Evolutionary conservation across 1,140 invertebrate species (phyloP).

Genomic region (Cyclina sinensis): DNA sequence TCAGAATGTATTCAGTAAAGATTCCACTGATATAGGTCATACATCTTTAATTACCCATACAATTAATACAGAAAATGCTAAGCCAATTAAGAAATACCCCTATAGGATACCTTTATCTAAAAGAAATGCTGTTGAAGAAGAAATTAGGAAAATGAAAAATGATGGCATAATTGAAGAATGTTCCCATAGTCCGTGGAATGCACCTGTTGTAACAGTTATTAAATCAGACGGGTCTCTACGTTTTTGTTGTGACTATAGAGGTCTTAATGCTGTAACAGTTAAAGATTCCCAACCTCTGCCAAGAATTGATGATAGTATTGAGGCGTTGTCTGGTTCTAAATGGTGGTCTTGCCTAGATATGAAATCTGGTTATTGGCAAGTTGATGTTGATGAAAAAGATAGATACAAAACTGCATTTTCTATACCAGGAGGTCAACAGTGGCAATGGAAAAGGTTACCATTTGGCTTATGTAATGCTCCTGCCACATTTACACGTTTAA

Average conservation of each 20-base stretch:
- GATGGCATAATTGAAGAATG: too few species aligned
- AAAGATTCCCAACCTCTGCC: slow-evolving; percentile 56
- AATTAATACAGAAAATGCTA: too few species aligned
- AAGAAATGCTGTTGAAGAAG: too few species aligned
- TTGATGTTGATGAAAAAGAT: not conserved
- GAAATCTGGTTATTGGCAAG: not conserved
- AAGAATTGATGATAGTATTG: slow-evolving; percentile 45
- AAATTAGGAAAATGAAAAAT: too few species aligned
- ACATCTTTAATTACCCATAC: too few species aligned
- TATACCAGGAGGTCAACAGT: not conserved
- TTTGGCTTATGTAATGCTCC: slow-evolving; percentile 16
- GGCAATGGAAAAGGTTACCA: not conserved
- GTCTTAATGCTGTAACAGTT: slow-evolving; percentile 62
- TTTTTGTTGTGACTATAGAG: slow-evolving; percentile 87
- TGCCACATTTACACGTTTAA: not conserved
- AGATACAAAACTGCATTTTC: not conserved
- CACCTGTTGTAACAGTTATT: too few species aligned
- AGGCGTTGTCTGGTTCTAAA: not conserved
- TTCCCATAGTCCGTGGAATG: too few species aligned
- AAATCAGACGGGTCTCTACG: too few species aligned
- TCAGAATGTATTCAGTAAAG: too few species aligned
- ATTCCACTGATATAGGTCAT: too few species aligned
- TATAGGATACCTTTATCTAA: too few species aligned
- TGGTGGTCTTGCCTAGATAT: not conserved
- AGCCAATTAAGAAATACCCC: too few species aligned